Evolutionary conservation across 2,113 vertebrate species (phyloP), one percentile per base, ranked within the genome.

Genomic region (Chaenogobius annularis): DNA sequence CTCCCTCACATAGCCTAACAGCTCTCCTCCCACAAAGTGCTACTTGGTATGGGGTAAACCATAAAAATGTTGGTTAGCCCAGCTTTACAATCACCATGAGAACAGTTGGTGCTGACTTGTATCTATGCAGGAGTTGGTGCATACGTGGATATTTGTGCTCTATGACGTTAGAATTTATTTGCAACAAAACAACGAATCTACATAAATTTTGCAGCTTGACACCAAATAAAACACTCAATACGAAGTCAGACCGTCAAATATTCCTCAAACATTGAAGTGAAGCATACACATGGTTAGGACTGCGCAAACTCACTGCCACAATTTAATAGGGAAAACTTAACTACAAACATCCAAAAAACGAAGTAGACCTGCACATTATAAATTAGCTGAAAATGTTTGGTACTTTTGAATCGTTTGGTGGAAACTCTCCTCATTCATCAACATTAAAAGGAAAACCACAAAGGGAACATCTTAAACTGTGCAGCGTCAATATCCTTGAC

Each of bases 401-500:
- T 43, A 40, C 31, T 19, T 40, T 40, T 63, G 35, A 40, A n/a
- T 3, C 11, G 1, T 43, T 63, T 40, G 35, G 15, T 62, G 35
- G 35, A 63, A n/a, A 31, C 12, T 31, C 23, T 59, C 58, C 61
- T 63, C 61, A 43, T 63, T 40, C 58, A 61, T 61, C 58, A 61
- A 61, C 58, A 61, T 61, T 61, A 61, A 61, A 58, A 61, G 58
- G 26, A 7, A 35, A 61, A 31, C 58, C 58, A 35, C 58, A 31
- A 61, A 61, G 58, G 58, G 58, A 19, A 61, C 58, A 61, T 61
- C 26, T 73, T 46, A 26, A 48, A 46, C n/a, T 65, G 76, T 35
- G 46, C 73, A 64, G 46, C 47, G 48, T 77, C 73, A 68, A 79
- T 58, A 73, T 67, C 22, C 56, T 50, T 26, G 54, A 70, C 46